A percentile compares a stretch with the other conserved stretches of the same genome.
phyloP scores from a whole-genome alignment of 2,888 invertebrate genomes.

The Lasioglossum lativentre region DNA sequence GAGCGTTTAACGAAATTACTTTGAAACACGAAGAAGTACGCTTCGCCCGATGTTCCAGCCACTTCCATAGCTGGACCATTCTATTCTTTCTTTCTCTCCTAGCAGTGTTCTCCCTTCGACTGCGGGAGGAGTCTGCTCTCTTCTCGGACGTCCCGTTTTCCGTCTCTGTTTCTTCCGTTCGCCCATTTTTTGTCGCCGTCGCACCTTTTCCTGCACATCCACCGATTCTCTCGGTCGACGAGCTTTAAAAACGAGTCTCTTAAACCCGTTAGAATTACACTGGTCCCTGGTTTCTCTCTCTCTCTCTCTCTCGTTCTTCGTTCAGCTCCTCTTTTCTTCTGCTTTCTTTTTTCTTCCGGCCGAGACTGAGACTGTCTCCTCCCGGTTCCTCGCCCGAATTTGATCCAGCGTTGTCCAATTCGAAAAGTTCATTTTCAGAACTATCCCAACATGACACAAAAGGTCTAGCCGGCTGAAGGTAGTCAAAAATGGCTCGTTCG shows the following conservation, averaged over 20 bases:
- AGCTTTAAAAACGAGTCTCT: slow-evolving; percentile 72
- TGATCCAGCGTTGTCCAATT: background rate
- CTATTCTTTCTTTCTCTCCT: slow-evolving; percentile 8
- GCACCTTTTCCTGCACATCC: slow-evolving; percentile 35
- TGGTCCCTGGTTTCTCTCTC: slow-evolving; percentile 16
- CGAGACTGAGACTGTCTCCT: background rate
- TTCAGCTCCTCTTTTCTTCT: background rate
- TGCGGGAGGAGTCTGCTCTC: background rate
- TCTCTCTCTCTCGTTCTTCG: background rate
- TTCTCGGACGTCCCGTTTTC: slow-evolving; percentile 26
- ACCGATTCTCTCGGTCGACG: slow-evolving; percentile 59
- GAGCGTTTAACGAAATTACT: slow-evolving; percentile 75
- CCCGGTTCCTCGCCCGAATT: background rate
- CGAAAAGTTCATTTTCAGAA: too few relatives aligned
- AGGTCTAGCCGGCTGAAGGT: too few relatives aligned
- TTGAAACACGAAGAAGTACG: slow-evolving; percentile 74
- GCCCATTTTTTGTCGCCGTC: slow-evolving; percentile 24
- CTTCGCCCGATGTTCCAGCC: slow-evolving; percentile 53
- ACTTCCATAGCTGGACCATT: slow-evolving; percentile 50
- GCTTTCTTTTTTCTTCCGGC: background rate
- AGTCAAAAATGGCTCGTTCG: too few relatives aligned
- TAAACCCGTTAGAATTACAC: slow-evolving; percentile 73
- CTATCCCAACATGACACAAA: too few relatives aligned
- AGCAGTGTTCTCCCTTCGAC: background rate
- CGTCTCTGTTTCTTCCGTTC: slow-evolving; percentile 17